phyloP scores from a whole-genome alignment of 2,888 invertebrate species.

The Marasmarcha lunaedactyla region DNA sequence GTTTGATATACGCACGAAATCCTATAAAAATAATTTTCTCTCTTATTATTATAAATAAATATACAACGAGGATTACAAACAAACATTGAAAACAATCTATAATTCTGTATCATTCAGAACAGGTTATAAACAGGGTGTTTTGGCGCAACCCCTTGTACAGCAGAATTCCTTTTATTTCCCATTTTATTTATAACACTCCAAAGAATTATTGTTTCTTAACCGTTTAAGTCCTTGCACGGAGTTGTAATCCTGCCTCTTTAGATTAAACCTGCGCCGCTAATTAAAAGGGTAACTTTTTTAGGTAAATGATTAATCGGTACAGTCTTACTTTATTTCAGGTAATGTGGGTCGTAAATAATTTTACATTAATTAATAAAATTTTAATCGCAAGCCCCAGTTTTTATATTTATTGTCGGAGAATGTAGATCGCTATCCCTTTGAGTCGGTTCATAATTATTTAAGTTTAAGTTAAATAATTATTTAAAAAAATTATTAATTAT shows the following conservation, averaged over 20 bases:
- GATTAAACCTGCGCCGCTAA: slow-evolving; percentile 59
- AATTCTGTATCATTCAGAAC: too few relatives aligned
- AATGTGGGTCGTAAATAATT: not conserved
- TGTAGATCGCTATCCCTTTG: too few relatives aligned
- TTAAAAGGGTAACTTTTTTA: slow-evolving; percentile 62
- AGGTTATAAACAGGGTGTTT: too few relatives aligned
- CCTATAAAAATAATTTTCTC: too few relatives aligned
- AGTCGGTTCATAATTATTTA: too few relatives aligned
- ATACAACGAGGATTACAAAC: too few relatives aligned
- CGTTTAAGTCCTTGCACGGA: slow-evolving; percentile 66
- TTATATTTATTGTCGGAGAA: not conserved
- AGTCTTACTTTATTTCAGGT: slow-evolving; percentile 8
- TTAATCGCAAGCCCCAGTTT: not conserved
- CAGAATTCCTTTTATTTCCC: slow-evolving; percentile 43
- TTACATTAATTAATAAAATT: not conserved
- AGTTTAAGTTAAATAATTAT: too few relatives aligned
- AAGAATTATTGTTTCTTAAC: slow-evolving; percentile 68
- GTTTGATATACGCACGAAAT: too few relatives aligned
- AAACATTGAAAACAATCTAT: too few relatives aligned
- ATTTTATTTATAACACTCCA: slow-evolving; percentile 55
- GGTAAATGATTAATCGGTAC: slow-evolving; percentile 48
- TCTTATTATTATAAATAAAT: too few relatives aligned
- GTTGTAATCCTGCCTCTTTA: slow-evolving; percentile 53
- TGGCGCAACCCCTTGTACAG: slow-evolving; percentile 21
- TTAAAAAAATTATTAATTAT: too few relatives aligned